A percentile compares a stretch with the other conserved stretches of the same genome.
Evolutionary conservation across 2,113 vertebrate genomes (phyloP).

Genomic region (Caranx melampygus): DNA sequence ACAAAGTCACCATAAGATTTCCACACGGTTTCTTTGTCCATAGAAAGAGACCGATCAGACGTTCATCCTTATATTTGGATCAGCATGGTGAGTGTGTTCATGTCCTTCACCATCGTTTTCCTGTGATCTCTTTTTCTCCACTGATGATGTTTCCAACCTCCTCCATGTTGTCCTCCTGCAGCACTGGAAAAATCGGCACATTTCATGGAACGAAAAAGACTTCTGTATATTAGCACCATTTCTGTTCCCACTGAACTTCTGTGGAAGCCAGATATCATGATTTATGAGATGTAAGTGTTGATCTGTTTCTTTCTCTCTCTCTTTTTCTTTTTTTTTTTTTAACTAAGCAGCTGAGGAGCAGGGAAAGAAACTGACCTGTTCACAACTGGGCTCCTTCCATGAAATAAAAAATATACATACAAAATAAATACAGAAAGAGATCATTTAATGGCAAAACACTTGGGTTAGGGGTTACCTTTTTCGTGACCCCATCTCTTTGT

Average conservation of each 20-base stretch:
- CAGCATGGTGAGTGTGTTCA: conserved; percentile 38
- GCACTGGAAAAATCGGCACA: conserved; percentile 52
- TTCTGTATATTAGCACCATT: conserved; percentile 53
- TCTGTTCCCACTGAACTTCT: conserved; percentile 44
- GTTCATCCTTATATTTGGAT: conserved; percentile 66
- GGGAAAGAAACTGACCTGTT: no score
- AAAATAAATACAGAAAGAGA: no score
- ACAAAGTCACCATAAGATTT: no score
- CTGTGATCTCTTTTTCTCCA: no score
- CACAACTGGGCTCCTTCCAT: no score
- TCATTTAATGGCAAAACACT: no score
- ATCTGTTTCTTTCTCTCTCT: no score
- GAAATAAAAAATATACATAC: no score
- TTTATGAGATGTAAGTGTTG: conserved; percentile 63
- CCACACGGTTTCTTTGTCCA: conserved; percentile 5
- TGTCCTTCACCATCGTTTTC: background rate
- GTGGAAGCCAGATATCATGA: conserved; percentile 69
- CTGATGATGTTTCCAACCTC: background rate
- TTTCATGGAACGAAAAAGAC: conserved; percentile 42
- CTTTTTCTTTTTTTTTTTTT: no score
- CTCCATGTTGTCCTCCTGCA: background rate
- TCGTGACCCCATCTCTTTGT: background rate
- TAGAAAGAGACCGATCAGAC: conserved; percentile 64
- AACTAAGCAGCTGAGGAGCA: no score
- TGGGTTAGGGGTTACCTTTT: no score